These are phyloP conservation scores for Brachynemurus nebulosus DNA, from an alignment of 2,888 invertebrate genomes.

Conservation along the genomic window DNA sequence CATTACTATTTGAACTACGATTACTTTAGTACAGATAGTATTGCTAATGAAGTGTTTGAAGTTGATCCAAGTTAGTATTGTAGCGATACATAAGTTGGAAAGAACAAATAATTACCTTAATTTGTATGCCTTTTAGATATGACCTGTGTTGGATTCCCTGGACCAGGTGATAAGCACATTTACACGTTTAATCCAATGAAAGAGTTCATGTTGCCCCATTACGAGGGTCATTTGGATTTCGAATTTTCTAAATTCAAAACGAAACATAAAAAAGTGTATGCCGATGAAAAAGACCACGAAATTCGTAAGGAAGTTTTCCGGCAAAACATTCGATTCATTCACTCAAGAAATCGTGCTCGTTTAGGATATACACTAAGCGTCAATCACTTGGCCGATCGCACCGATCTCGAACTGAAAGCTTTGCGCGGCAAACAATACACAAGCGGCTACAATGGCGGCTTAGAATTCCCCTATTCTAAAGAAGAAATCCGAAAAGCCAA, in stretches of 20 bases:
- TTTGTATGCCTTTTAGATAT: constrained; percentile 39
- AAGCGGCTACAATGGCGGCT: constrained; percentile 57
- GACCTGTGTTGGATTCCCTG: constrained; percentile 68
- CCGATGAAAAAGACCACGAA: constrained; percentile 46
- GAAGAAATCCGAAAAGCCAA: constrained; percentile 35
- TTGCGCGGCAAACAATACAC: constrained; percentile 53
- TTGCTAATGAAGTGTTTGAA: constrained; percentile 53
- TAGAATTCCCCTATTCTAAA: constrained; percentile 58
- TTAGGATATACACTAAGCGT: constrained; percentile 59
- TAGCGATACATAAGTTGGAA: neutral
- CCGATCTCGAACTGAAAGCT: constrained; percentile 59
- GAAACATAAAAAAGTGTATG: constrained; percentile 58
- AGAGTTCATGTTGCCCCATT: constrained; percentile 66
- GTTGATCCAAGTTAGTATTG: constrained; percentile 26
- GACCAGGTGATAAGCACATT: constrained; percentile 62
- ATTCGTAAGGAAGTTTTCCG: constrained; percentile 65
- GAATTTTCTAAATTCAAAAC: constrained; percentile 64
- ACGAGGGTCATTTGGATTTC: constrained; percentile 53
- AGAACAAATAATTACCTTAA: neutral
- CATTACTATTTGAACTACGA: constrained; percentile 82
- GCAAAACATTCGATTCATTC: constrained; percentile 72
- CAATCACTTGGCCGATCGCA: constrained; percentile 80
- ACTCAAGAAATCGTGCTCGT: constrained; percentile 66
- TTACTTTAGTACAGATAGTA: constrained; percentile 47
- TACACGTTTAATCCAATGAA: constrained; percentile 88